phyloP scores from a whole-genome alignment of 1,140 invertebrate species.

The Aricia agestis region DNA sequence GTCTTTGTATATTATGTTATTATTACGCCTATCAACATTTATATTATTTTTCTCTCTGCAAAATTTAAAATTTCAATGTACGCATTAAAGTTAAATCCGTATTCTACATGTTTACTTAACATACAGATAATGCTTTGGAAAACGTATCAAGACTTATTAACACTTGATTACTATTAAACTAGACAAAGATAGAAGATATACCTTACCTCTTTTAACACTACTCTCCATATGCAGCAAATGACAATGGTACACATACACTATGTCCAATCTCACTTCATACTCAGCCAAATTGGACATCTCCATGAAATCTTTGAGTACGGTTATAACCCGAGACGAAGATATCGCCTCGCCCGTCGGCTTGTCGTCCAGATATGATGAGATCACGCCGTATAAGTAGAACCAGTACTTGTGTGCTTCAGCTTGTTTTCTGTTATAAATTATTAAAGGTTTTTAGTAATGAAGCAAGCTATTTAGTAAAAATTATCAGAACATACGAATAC shows the following conservation, averaged over 20 bases:
- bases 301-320: conserved; percentile 87
- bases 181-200: background rate
- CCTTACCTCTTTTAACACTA: conserved; percentile 60
- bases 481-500: too few relatives aligned
- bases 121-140: too few relatives aligned
- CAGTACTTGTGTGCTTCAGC: conserved; percentile 88
- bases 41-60: too few relatives aligned
- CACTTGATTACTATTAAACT: too few relatives aligned
- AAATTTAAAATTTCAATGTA: too few relatives aligned
- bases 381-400: conserved; percentile 89
- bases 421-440: conserved; percentile 73
- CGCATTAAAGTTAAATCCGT: too few relatives aligned
- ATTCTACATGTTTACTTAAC: too few relatives aligned
- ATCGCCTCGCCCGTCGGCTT: conserved; percentile 27
- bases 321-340: conserved; percentile 60
- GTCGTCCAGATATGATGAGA: conserved; percentile 71
- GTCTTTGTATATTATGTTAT: too few relatives aligned
- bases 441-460: background rate
- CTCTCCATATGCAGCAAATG: conserved; percentile 79
- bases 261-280: conserved; percentile 86
- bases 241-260: conserved; percentile 87
- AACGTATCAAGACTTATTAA: too few relatives aligned
- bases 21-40: too few relatives aligned
- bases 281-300: conserved; percentile 90
- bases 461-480: background rate